Evolutionary conservation across 1,140 invertebrate species (phyloP).

Genomic region (Eueides isabella): DNA sequence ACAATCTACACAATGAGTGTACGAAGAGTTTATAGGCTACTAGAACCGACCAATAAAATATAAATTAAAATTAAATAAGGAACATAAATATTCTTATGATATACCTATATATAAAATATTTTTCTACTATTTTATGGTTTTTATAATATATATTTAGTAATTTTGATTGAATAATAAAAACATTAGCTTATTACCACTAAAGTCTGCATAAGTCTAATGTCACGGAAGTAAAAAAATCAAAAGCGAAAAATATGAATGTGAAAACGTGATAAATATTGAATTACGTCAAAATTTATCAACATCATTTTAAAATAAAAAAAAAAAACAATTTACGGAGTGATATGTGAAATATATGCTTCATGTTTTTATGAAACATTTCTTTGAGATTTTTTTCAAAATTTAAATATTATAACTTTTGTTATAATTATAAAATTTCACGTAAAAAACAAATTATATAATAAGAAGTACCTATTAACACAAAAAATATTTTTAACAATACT

Average conservation of each 20-base stretch:
- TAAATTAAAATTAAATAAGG: neutral
- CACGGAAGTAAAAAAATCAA: neutral
- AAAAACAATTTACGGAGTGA: no score
- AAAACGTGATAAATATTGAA: no score
- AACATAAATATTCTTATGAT: neutral
- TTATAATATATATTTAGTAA: neutral
- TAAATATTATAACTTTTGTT: no score
- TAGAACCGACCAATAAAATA: neutral
- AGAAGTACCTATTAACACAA: neutral
- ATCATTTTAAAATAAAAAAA: no score
- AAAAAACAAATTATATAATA: no score
- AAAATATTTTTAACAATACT: neutral
- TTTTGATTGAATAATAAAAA: neutral
- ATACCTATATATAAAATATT: neutral
- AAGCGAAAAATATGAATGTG: neutral
- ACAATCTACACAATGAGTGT: neutral
- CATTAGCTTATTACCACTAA: neutral
- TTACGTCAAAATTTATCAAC: no score
- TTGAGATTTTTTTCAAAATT: neutral
- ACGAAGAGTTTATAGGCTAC: neutral
- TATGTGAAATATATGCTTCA: no score
- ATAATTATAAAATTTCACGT: no score
- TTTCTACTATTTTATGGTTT: neutral
- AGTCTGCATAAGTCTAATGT: no score
- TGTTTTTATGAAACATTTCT: no score